Conservation (phyloP, 2,113 vertebrate genomes). For the Dromas ardeola region DNA sequence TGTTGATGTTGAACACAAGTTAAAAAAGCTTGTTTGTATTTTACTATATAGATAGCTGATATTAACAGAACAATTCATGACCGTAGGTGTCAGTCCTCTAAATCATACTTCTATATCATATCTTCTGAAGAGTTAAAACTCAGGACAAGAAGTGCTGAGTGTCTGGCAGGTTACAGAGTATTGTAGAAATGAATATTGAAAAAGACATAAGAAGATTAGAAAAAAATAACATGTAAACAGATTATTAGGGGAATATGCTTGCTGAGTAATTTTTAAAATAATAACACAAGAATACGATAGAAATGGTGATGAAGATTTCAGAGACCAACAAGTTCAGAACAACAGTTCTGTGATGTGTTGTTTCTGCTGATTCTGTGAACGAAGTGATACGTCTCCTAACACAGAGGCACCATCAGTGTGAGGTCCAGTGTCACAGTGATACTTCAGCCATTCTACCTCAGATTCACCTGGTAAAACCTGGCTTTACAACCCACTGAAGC, state of each 20-base stretch:
- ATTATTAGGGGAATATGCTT: neutral
- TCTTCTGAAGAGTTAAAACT: neutral
- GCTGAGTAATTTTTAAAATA: neutral
- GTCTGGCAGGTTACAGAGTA: neutral
- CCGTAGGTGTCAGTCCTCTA: neutral
- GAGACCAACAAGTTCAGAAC: neutral
- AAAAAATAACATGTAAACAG: neutral
- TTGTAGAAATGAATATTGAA: neutral
- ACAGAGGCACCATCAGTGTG: neutral
- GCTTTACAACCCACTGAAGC: neutral
- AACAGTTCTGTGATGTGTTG: neutral
- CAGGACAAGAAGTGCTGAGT: neutral
- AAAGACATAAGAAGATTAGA: neutral
- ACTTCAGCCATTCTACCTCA: neutral
- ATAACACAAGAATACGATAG: neutral
- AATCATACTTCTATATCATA: neutral
- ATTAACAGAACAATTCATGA: neutral
- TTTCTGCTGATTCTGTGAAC: neutral
- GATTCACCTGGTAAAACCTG: neutral
- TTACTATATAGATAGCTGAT: neutral
- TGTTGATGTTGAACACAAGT: neutral
- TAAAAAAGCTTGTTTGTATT: neutral
- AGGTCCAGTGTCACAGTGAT: neutral
- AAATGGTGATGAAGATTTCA: neutral
- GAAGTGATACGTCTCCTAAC: neutral